Percentiles rank a stretch among this genome's conserved stretches.
Conservation (phyloP, 2,797 vertebrate genomes). For the Enteromius viviparus region DNA sequence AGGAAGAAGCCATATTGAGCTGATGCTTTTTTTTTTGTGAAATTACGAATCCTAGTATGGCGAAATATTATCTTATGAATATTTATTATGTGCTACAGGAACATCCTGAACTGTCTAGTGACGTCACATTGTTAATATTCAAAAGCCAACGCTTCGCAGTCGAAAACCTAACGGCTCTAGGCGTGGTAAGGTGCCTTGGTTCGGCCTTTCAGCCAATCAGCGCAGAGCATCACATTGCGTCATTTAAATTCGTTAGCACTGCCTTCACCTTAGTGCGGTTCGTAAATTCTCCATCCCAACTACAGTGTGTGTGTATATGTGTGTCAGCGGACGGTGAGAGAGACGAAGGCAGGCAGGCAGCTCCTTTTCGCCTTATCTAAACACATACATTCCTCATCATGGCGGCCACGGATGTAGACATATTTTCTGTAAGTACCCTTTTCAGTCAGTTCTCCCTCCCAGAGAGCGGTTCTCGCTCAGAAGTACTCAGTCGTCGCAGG, state of each 20-base stretch:
- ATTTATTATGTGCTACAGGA: background rate
- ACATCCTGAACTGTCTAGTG: no score
- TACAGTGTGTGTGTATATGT: background rate
- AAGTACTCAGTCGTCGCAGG: background rate
- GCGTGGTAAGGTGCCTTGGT: background rate
- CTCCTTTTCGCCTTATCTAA: slow-evolving; percentile 68
- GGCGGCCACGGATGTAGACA: slow-evolving; percentile 84
- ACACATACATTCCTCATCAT: slow-evolving; percentile 75
- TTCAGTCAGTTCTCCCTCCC: background rate
- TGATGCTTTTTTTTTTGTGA: slow-evolving; percentile 65
- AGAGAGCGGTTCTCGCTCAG: no score
- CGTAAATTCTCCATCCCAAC: background rate
- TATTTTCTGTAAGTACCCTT: slow-evolving; percentile 77
- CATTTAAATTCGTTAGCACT: background rate
- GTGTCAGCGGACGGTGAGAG: background rate
- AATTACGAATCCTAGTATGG: slow-evolving; percentile 44
- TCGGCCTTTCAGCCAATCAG: slow-evolving; percentile 23
- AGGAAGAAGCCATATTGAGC: slow-evolving; percentile 89
- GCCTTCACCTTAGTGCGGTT: slow-evolving; percentile 16
- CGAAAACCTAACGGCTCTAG: background rate
- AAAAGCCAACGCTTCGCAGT: background rate
- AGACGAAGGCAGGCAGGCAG: slow-evolving; percentile 66
- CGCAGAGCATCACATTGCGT: background rate
- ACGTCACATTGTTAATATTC: background rate
- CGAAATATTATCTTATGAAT: background rate